Evolutionary conservation across 1,140 invertebrate species (phyloP), one percentile per base, ranked within the genome.

Genomic region (Anagrus nilaparvatae): DNA sequence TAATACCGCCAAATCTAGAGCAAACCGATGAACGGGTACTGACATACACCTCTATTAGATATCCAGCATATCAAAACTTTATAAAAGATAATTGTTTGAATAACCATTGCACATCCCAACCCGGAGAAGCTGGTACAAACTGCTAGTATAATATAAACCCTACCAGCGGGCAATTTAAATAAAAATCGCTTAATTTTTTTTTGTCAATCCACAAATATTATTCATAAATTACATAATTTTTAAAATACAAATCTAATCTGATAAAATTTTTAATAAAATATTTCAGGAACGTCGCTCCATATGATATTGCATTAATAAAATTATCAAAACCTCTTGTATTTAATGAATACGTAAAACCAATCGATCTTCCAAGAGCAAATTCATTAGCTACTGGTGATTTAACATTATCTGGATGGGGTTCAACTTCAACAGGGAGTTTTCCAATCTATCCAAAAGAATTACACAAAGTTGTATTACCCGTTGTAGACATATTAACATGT

Each of bases 301-400:
- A 74, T 46, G 82, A 84, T 50, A 74, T 84, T 40, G 78, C 77
- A 13, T 33, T 84, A 3, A 56, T 83, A 13, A 69, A 64, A 38
- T 54, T 80, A 5, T 58, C 59, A n/a, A 60, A 53, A 19, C 65
- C 76, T 3, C 52, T 82, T 16, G 50, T 51, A 10, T 74, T 75
- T 45, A 73, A 67, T 44, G 56, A 73, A 19, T 58, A 54, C 29
- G 70, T 84, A 0, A 63, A 70, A 5, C 57, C 75, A 2, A 66
- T 78, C 12, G 30, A 44, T 4, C 48, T 81, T 47, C 70, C 73
- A 29, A 44, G 54, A 19, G 40, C 53, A 5, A 65, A 66, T 12
- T 46, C 52, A 8, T 39, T 64, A 1, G 69, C 67, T 17, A 27
- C 50, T 12, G 68, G 70, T 16, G 40, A 65, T 35, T 56, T 55